Percentiles rank a stretch among this genome's conserved stretches.
Conservation (phyloP, 2,888 invertebrate species). For the Agrochola litura region DNA sequence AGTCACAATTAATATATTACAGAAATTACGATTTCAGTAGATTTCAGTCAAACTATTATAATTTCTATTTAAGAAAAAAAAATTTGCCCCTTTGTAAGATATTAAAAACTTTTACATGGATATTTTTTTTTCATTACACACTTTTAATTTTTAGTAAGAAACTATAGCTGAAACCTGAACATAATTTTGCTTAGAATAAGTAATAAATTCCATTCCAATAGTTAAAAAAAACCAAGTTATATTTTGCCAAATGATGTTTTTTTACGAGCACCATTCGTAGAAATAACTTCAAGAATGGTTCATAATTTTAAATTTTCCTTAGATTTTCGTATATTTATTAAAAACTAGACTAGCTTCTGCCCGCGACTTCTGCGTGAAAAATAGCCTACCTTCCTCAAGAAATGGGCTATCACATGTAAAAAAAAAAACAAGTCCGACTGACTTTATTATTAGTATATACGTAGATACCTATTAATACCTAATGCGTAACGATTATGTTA, state of each 20-base stretch:
- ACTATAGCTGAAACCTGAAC: background rate
- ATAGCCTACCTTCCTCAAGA: too few relatives aligned
- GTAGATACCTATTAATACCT: background rate
- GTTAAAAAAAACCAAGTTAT: background rate
- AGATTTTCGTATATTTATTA: background rate
- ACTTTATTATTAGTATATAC: too few relatives aligned
- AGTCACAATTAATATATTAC: background rate
- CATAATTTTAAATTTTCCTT: background rate
- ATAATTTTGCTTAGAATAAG: background rate
- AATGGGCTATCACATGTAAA: too few relatives aligned
- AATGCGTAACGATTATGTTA: background rate
- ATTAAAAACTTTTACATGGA: too few relatives aligned
- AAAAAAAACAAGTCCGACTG: too few relatives aligned
- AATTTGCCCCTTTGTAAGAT: too few relatives aligned
- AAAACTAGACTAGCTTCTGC: background rate
- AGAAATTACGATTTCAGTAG: slow-evolving; percentile 11
- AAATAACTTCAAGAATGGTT: background rate
- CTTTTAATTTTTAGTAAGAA: background rate
- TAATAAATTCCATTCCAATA: background rate
- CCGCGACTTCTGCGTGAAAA: too few relatives aligned
- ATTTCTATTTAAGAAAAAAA: too few relatives aligned
- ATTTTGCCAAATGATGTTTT: background rate
- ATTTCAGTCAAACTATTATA: too few relatives aligned
- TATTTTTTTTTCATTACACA: background rate
- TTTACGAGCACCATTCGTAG: background rate